A percentile compares a stretch with the other conserved stretches of the same genome.
These are phyloP conservation scores for Microplitis mediator DNA, from an alignment of 1,140 invertebrate genomes.

Conservation along the genomic window DNA sequence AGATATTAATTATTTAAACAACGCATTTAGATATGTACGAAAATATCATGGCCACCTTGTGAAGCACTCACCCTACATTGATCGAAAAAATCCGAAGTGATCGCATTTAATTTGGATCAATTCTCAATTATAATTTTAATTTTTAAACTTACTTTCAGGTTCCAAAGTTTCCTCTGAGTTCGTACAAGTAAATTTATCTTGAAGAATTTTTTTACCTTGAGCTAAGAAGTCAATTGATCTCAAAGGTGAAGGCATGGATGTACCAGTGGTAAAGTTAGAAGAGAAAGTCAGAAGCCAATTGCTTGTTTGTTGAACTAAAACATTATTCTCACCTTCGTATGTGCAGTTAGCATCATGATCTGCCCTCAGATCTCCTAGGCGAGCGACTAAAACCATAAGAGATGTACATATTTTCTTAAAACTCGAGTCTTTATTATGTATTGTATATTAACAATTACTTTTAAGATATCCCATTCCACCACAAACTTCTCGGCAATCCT, in stretches of 20 bases:
- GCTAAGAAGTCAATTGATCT: slow-evolving; percentile 69
- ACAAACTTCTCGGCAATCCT: slow-evolving; percentile 90
- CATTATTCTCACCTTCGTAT: slow-evolving; percentile 96
- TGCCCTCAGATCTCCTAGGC: slow-evolving; percentile 82
- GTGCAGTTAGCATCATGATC: slow-evolving; percentile 93
- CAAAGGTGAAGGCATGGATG: slow-evolving; percentile 65
- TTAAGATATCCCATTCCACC: slow-evolving; percentile 83
- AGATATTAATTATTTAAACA: no score
- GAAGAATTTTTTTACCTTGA: slow-evolving; percentile 61
- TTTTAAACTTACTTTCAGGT: slow-evolving; percentile 65
- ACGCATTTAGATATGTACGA: no score
- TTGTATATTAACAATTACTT: slow-evolving; percentile 58
- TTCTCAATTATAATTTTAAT: slow-evolving; percentile 3
- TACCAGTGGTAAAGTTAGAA: slow-evolving; percentile 58
- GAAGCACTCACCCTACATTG: not conserved
- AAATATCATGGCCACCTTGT: no score
- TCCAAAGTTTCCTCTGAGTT: slow-evolving; percentile 57
- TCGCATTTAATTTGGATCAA: not conserved
- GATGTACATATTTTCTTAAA: no score
- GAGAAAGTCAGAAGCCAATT: slow-evolving; percentile 84
- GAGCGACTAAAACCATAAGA: slow-evolving; percentile 63
- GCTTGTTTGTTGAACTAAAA: slow-evolving; percentile 91
- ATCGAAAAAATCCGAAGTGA: not conserved
- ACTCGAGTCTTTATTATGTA: no score
- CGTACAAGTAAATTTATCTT: slow-evolving; percentile 58